These are phyloP conservation scores for Tipula confusa DNA, from an alignment of 2,888 invertebrate species.

Conservation along the genomic window DNA sequence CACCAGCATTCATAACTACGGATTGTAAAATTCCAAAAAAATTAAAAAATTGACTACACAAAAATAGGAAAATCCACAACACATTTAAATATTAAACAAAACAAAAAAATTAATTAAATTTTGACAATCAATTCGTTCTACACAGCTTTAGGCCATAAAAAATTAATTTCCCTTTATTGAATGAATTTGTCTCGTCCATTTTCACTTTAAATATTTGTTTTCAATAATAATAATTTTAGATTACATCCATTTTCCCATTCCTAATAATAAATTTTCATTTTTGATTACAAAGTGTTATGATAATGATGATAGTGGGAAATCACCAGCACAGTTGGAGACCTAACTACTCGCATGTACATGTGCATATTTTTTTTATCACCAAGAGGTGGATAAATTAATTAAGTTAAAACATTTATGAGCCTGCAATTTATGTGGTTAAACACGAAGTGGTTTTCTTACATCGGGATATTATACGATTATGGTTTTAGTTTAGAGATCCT, in stretches of 20 bases:
- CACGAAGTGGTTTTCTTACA: not conserved
- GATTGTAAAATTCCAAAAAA: no score
- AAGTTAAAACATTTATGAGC: not conserved
- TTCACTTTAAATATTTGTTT: not conserved
- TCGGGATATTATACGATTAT: not conserved
- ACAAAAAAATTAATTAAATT: no score
- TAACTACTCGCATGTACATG: not conserved
- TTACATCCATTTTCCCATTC: not conserved
- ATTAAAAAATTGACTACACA: no score
- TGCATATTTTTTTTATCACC: not conserved
- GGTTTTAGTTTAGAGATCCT: not conserved
- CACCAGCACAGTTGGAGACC: not conserved
- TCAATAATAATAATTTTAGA: no score
- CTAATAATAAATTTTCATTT: not conserved
- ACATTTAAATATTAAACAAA: no score
- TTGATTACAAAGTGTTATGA: not conserved
- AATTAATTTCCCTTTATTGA: not conserved
- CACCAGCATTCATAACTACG: no score
- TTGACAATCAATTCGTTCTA: no score
- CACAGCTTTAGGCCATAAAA: not conserved
- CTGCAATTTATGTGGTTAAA: not conserved
- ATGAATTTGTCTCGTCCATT: not conserved
- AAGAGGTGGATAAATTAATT: slow-evolving; percentile 7
- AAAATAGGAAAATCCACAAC: no score
- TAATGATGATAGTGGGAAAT: not conserved